Conservation (phyloP, 1,140 invertebrate genomes). For the Octopus bimaculoides region DNA sequence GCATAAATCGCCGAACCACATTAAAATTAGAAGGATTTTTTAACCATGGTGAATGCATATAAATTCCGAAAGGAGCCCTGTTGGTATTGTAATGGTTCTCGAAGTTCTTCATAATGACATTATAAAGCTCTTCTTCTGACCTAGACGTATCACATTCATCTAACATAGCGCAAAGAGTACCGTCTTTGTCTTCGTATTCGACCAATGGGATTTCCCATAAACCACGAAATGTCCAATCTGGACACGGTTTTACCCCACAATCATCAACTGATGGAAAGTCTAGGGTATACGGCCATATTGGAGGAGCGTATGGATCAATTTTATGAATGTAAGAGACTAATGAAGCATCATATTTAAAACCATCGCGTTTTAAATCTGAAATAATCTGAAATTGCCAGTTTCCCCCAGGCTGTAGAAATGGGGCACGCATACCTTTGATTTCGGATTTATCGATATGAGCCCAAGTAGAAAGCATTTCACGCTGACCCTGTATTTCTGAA, state of each 20-base stretch:
- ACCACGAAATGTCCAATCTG: conserved; percentile 30
- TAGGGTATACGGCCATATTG: conserved; percentile 35
- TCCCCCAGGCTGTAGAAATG: conserved; percentile 27
- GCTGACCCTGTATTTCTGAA: conserved; percentile 33
- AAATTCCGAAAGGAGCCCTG: conserved; percentile 86
- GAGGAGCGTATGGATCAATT: conserved; percentile 1
- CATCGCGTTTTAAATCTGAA: conserved; percentile 25
- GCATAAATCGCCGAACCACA: conserved; percentile 75
- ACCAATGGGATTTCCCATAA: conserved; percentile 53
- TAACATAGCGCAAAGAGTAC: conserved; percentile 92
- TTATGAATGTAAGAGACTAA: conserved; percentile 31
- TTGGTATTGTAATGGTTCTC: conserved; percentile 65
- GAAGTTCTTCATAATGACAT: conserved; percentile 25
- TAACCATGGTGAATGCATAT: conserved; percentile 94
- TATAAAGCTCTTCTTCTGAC: conserved; percentile 18
- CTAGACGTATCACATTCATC: conserved; percentile 71
- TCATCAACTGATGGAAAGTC: conserved; percentile 74
- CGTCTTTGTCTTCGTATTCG: conserved; percentile 72
- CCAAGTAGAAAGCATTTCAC: conserved; percentile 23
- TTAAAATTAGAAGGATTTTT: conserved; percentile 67
- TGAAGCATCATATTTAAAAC: conserved; percentile 35
- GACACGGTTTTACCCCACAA: conserved; percentile 33
- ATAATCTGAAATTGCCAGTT: conserved; percentile 5
- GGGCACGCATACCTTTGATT: conserved; percentile 34
- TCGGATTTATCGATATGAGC: conserved; percentile 25